Conservation (phyloP, 2,888 invertebrate genomes). For the Caenorhabditis sp. region DNA sequence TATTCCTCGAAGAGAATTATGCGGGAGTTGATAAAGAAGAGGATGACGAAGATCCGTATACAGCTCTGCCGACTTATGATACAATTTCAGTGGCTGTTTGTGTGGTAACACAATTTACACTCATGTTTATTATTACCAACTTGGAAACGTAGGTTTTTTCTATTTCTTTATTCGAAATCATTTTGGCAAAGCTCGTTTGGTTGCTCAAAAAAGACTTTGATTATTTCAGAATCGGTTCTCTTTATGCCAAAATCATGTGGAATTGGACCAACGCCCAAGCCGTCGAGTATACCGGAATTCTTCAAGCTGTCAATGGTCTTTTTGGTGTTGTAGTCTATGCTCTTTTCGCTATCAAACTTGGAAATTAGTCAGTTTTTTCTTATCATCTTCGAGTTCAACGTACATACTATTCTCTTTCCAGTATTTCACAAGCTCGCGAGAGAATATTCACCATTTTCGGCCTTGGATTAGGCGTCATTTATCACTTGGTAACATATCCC, state of each 20-base stretch:
- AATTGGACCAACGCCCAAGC: slow-evolving; percentile 50
- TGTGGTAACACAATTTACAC: slow-evolving; percentile 51
- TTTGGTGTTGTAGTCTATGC: slow-evolving; percentile 47
- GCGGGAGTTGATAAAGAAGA: slow-evolving; percentile 41
- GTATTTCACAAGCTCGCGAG: slow-evolving; percentile 45
- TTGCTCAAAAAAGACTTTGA: not conserved
- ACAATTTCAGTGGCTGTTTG: slow-evolving; percentile 45
- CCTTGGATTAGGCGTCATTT: slow-evolving; percentile 38
- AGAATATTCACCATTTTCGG: slow-evolving; percentile 50
- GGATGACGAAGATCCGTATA: slow-evolving; percentile 47
- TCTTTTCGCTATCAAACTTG: slow-evolving; percentile 42
- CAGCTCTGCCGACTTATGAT: slow-evolving; percentile 51
- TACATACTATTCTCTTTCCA: slow-evolving; percentile 12
- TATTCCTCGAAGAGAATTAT: slow-evolving; percentile 48
- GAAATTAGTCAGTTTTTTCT: slow-evolving; percentile 49
- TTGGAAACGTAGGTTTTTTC: slow-evolving; percentile 51
- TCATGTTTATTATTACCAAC: slow-evolving; percentile 57
- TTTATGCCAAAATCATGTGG: slow-evolving; percentile 55
- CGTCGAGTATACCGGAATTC: slow-evolving; percentile 42
- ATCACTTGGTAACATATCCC: slow-evolving; percentile 50
- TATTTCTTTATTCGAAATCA: no score
- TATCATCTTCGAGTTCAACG: not conserved
- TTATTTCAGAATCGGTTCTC: slow-evolving; percentile 43
- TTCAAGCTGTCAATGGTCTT: slow-evolving; percentile 49
- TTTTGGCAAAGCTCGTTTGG: no score